Conservation (phyloP, 2,113 vertebrate species). For the Phocoena sinus region DNA sequence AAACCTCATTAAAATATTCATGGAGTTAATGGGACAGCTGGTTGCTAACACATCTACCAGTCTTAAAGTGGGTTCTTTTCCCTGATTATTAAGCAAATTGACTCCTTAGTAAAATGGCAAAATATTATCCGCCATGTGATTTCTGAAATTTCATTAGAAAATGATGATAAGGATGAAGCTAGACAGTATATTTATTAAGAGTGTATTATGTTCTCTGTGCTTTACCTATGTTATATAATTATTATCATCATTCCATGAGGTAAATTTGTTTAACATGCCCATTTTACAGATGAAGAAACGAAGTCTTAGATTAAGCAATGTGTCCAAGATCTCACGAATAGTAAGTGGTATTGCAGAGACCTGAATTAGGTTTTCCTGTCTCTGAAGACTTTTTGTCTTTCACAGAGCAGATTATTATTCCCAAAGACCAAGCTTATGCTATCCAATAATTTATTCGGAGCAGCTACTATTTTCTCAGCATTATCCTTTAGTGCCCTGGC, state of each 20-base stretch:
- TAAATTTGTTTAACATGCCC: neutral
- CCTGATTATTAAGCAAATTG: neutral
- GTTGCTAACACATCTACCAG: neutral
- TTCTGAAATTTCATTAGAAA: slow-evolving; percentile 21
- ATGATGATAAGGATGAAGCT: neutral
- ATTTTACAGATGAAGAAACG: neutral
- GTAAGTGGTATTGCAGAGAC: neutral
- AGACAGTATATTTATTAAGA: neutral
- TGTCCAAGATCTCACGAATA: neutral
- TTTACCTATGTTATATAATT: neutral
- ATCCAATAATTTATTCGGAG: neutral
- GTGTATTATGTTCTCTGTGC: neutral
- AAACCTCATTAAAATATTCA: neutral
- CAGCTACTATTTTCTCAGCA: neutral
- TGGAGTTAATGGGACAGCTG: neutral
- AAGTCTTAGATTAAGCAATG: neutral
- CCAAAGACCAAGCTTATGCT: neutral
- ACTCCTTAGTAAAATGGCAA: neutral
- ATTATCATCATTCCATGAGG: neutral
- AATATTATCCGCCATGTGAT: neutral
- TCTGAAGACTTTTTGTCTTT: neutral
- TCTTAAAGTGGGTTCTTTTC: neutral
- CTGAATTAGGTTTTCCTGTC: neutral
- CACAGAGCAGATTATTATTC: neutral
- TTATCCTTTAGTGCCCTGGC: neutral